phyloP scores from a whole-genome alignment of 2,113 vertebrate genomes.

The Antechinus stuartii region DNA sequence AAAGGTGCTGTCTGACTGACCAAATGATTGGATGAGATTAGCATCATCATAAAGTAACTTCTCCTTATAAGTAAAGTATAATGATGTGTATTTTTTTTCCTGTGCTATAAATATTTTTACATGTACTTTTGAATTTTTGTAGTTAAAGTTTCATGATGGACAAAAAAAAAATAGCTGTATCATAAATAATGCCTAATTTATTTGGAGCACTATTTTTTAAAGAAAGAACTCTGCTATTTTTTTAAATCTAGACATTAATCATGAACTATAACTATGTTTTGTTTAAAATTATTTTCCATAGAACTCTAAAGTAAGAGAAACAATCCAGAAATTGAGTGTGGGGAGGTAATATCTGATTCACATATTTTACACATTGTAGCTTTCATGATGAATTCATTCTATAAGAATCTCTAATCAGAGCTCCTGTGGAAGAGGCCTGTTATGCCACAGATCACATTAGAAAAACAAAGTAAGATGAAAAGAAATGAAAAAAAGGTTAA shows the following conservation, averaged over 20 bases:
- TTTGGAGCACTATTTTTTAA: neutral
- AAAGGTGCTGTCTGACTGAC: neutral
- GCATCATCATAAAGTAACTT: neutral
- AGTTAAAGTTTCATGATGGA: neutral
- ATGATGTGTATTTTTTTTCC: neutral
- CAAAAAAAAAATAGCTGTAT: neutral
- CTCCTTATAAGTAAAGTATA: neutral
- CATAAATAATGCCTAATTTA: neutral
- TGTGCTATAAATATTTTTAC: neutral
- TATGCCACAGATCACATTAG: neutral
- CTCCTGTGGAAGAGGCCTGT: neutral
- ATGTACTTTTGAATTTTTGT: neutral
- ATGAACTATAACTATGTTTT: neutral
- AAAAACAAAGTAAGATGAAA: neutral
- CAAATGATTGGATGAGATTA: neutral
- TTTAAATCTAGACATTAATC: neutral
- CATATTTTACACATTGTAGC: neutral
- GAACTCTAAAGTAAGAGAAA: neutral
- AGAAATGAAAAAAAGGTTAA: neutral
- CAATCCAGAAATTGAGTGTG: neutral
- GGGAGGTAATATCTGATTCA: neutral
- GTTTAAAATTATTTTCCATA: neutral
- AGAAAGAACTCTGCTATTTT: neutral
- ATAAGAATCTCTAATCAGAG: neutral
- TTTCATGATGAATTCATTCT: neutral